A percentile compares a stretch with the other conserved stretches of the same genome.
Conservation (phyloP, 1,140 invertebrate species). For the Ceratosolen solmsi region DNA sequence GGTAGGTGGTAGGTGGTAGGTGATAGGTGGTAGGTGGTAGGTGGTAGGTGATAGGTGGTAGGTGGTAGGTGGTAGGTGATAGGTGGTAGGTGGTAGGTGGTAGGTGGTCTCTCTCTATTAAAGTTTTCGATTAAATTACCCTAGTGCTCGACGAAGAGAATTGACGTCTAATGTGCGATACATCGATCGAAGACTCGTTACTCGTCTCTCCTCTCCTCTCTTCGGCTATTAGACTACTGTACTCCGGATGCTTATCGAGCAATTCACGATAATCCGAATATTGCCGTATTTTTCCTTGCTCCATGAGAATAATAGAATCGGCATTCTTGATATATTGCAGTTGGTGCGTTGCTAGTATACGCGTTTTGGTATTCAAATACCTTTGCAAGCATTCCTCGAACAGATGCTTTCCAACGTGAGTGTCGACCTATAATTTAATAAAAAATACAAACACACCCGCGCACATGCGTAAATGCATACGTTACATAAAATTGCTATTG, state of each 20-base stretch:
- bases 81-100: no score
- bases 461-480: no score
- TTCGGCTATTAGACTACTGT: conserved; percentile 60
- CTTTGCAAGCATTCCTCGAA: conserved; percentile 80
- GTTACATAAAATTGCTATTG: no score
- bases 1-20: no score
- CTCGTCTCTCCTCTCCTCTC: conserved; percentile 62
- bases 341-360: conserved; percentile 91
- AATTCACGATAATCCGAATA: conserved; percentile 75
- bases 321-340: conserved; percentile 88
- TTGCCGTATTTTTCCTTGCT: conserved; percentile 76
- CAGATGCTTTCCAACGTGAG: conserved; percentile 82
- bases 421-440: conserved; percentile 74
- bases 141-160: conserved; percentile 67
- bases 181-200: conserved; percentile 66
- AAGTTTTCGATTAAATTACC: no score
- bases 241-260: conserved; percentile 71
- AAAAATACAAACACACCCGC: no score
- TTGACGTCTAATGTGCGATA: conserved; percentile 57
- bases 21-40: no score
- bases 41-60: no score
- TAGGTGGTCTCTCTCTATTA: no score
- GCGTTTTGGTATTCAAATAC: conserved; percentile 73
- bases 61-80: no score
- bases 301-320: conserved; percentile 85